Percentiles rank a stretch among this genome's conserved stretches.
These are phyloP conservation scores for Branchellion lobata DNA, from an alignment of 2,888 invertebrate genomes.

Conservation along the genomic window DNA sequence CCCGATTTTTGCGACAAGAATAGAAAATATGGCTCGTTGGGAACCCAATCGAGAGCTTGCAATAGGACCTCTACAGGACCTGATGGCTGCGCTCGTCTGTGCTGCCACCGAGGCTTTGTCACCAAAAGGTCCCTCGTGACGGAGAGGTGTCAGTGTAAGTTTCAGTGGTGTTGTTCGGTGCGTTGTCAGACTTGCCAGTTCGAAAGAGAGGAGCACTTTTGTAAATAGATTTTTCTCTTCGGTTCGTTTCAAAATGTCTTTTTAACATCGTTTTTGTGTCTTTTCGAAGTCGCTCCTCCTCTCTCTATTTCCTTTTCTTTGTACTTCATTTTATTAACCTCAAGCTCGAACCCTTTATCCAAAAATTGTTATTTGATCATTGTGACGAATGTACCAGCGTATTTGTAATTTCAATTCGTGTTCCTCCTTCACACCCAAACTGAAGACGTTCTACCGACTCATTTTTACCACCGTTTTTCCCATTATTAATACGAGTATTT, in stretches of 20 bases:
- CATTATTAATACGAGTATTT: too few relatives aligned
- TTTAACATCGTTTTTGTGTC: too few relatives aligned
- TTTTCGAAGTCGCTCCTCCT: too few relatives aligned
- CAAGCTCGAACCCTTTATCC: too few relatives aligned
- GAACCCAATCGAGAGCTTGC: slow-evolving; percentile 65
- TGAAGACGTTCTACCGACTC: too few relatives aligned
- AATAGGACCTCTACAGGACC: slow-evolving; percentile 77
- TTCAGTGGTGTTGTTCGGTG: slow-evolving; percentile 94
- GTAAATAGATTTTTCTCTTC: slow-evolving; percentile 59
- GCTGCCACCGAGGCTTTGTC: slow-evolving; percentile 89
- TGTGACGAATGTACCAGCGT: too few relatives aligned
- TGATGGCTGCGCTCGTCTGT: slow-evolving; percentile 83
- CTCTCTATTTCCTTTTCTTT: too few relatives aligned
- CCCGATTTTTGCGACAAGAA: slow-evolving; percentile 83
- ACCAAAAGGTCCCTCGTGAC: slow-evolving; percentile 73
- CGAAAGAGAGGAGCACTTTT: slow-evolving; percentile 77
- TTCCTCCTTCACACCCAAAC: too few relatives aligned
- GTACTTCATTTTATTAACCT: too few relatives aligned
- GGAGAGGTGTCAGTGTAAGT: slow-evolving; percentile 86
- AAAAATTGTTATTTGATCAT: too few relatives aligned
- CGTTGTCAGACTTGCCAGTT: slow-evolving; percentile 83
- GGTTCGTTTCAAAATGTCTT: background rate
- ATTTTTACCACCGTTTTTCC: too few relatives aligned
- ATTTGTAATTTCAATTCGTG: too few relatives aligned
- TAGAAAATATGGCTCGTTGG: slow-evolving; percentile 70